phyloP scores from a whole-genome alignment of 2,888 invertebrate species.

The Diplolepis rosae region DNA sequence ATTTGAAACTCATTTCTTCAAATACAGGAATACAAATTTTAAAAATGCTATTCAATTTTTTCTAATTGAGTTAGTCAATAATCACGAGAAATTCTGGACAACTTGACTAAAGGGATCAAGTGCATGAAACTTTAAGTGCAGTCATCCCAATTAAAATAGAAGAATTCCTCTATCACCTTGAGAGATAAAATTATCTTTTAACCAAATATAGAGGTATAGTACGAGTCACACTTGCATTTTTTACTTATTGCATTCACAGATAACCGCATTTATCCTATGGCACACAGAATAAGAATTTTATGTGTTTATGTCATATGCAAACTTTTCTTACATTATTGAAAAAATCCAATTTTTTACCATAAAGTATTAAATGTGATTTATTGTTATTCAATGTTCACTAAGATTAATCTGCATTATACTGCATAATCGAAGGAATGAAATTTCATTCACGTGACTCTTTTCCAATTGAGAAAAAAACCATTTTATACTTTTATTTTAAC shows the following conservation, averaged over 20 bases:
- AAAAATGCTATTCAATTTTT: background rate
- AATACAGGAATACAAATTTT: too few species aligned
- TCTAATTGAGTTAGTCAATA: background rate
- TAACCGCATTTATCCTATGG: background rate
- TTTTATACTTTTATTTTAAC: too few species aligned
- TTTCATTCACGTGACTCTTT: too few species aligned
- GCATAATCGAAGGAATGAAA: background rate
- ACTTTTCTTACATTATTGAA: background rate
- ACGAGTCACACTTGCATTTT: constrained; percentile 1
- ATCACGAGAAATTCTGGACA: background rate
- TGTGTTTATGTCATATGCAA: background rate
- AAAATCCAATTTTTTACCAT: background rate
- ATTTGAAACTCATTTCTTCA: background rate
- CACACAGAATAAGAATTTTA: background rate
- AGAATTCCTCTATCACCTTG: constrained; percentile 4
- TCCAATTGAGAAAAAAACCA: too few species aligned
- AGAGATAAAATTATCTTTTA: background rate
- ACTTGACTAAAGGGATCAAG: too few species aligned
- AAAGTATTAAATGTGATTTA: background rate
- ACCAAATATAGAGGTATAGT: background rate
- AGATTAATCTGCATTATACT: background rate
- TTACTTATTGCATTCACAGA: background rate
- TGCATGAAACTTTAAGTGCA: background rate
- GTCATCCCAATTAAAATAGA: background rate
- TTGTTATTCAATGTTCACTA: background rate